Evolutionary conservation across 2,888 invertebrate genomes (phyloP).

Genomic region (Hemistola chrysoprasaria): DNA sequence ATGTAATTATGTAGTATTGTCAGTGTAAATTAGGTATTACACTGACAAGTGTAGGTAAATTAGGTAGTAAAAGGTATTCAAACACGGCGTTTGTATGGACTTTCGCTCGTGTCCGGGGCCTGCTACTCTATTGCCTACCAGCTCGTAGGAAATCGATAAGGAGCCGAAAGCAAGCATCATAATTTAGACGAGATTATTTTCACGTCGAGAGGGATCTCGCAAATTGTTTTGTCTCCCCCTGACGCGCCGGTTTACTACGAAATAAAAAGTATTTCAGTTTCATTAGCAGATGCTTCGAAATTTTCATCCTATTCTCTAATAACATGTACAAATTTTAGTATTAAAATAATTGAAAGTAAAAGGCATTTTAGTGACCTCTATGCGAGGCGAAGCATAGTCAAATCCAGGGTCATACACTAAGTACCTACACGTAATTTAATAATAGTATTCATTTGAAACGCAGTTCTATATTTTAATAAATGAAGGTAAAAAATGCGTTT

Average conservation of each 20-base stretch:
- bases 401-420: slow-evolving; percentile 14
- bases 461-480: no score
- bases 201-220: slow-evolving; percentile 13
- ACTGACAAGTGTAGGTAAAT: no score
- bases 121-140: no score
- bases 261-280: slow-evolving; percentile 18
- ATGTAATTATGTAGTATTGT: no score
- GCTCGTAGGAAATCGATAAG: slow-evolving; percentile 8
- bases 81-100: no score
- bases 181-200: slow-evolving; percentile 20
- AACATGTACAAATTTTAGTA: slow-evolving; percentile 2
- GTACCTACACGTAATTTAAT: no score
- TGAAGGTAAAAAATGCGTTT: no score
- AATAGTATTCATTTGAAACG: no score
- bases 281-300: slow-evolving; percentile 13
- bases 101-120: no score
- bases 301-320: slow-evolving; percentile 1
- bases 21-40: no score
- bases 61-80: no score
- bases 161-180: slow-evolving; percentile 8
- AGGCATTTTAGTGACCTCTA: slow-evolving; percentile 17
- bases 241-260: slow-evolving; percentile 16
- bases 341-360: slow-evolving; percentile 11
- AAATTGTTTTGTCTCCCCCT: slow-evolving; percentile 16
- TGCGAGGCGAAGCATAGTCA: slow-evolving; percentile 13